phyloP scores from a whole-genome alignment of 2,888 invertebrate genomes.

The Synergus japonicus region DNA sequence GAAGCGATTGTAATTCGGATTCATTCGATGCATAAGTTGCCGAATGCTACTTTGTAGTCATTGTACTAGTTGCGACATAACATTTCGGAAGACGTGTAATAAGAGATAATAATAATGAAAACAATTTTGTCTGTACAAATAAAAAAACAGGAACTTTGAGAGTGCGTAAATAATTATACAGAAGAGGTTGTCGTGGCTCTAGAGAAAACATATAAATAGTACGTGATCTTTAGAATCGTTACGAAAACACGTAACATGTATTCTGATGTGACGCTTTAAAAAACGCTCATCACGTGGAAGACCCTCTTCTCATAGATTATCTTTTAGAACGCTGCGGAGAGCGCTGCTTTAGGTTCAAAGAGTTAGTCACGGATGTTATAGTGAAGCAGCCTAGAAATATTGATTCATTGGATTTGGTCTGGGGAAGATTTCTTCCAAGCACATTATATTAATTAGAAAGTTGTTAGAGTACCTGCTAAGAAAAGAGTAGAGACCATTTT shows the following conservation, averaged over 20 bases:
- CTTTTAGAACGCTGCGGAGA: background rate
- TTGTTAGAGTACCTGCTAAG: background rate
- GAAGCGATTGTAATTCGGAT: conserved; percentile 12
- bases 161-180: no score
- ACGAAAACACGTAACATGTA: background rate
- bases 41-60: background rate
- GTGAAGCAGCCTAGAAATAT: background rate
- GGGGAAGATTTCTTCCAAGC: background rate
- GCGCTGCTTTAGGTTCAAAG: background rate
- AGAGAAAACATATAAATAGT: background rate
- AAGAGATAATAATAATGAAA: no score
- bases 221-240: background rate
- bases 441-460: background rate
- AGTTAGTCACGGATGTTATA: background rate
- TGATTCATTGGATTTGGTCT: background rate
- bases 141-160: no score
- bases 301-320: background rate
- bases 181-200: no score
- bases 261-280: background rate
- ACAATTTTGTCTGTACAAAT: no score
- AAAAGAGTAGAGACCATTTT: background rate
- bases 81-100: background rate
- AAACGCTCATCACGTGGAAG: background rate
- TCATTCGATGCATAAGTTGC: background rate
- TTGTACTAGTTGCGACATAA: background rate